These are phyloP conservation scores for Leptosomus discolor DNA, from an alignment of 2,113 vertebrate species.

Conservation along the genomic window DNA sequence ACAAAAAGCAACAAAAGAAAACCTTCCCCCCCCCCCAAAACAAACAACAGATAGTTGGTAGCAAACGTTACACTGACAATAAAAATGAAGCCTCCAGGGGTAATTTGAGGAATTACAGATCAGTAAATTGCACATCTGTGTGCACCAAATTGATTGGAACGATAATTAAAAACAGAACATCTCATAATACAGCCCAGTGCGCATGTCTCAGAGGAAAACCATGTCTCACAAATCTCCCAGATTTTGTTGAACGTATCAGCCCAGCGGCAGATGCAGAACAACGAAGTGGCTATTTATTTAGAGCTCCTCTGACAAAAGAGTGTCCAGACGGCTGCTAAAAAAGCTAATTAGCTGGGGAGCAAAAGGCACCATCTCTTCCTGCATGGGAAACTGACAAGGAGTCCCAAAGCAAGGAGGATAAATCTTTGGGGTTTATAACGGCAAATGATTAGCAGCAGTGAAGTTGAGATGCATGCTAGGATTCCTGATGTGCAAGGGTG, in stretches of 20 bases:
- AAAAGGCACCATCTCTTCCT: neutral
- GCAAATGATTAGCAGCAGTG: neutral
- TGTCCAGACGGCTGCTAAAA: neutral
- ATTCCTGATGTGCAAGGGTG: neutral
- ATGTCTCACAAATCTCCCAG: neutral
- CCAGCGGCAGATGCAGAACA: neutral
- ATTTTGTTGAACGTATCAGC: neutral
- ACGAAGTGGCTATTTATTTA: constrained; percentile 30
- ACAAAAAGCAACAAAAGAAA: neutral
- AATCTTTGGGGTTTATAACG: neutral
- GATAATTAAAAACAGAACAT: constrained; percentile 65
- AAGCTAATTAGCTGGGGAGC: neutral
- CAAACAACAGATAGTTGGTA: constrained; percentile 27
- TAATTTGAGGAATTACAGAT: constrained; percentile 68
- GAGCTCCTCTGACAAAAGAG: neutral
- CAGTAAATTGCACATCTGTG: constrained; percentile 63
- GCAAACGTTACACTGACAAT: constrained; percentile 49
- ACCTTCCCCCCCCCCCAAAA: neutral
- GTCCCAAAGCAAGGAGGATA: neutral
- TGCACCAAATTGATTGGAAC: constrained; percentile 63
- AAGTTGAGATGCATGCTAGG: accelerated
- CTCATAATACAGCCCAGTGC: constrained; percentile 49
- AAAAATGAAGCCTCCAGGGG: constrained; percentile 57
- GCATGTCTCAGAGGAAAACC: constrained; percentile 5
- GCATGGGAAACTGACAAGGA: neutral